Percentiles rank a stretch among this genome's conserved stretches.
phyloP scores from a whole-genome alignment of 1,140 invertebrate genomes.

The Bursaphelenchus mucronatus region DNA sequence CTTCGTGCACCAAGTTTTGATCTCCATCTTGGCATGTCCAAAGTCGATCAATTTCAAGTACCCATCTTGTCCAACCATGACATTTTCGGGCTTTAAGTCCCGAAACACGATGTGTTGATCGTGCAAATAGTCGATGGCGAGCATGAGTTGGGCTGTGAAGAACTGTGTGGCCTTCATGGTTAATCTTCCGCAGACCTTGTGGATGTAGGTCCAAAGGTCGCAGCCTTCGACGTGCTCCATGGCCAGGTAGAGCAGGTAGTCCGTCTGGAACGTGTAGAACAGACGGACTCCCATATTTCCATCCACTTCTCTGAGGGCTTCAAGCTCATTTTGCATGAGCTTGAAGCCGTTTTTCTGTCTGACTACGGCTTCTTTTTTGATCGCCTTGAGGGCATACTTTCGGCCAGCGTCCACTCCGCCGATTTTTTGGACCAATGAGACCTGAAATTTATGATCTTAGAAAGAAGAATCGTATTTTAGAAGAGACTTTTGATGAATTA shows the following conservation, averaged over 20 bases:
- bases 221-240: conserved; percentile 94
- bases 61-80: conserved; percentile 79
- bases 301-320: no score
- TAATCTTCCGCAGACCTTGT: conserved; percentile 86
- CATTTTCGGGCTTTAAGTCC: conserved; percentile 97
- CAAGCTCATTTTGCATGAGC: no score
- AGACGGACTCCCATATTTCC: conserved; percentile 62
- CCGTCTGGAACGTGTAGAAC: conserved; percentile 97
- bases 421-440: no score
- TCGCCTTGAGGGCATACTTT: no score
- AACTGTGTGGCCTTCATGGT: conserved; percentile 93
- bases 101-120: conserved; percentile 80
- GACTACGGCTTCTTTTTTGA: no score
- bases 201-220: conserved; percentile 93
- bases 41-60: conserved; percentile 98
- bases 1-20: conserved; percentile 77
- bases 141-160: conserved; percentile 91
- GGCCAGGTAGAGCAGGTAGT: conserved; percentile 89
- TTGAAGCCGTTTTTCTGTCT: no score
- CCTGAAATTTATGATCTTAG: no score
- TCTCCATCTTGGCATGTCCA: conserved; percentile 95
- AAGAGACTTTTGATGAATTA: no score
- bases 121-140: conserved; percentile 93
- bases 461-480: no score
- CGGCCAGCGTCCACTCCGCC: no score